Base-by-base conservation (phyloP, 2,113 vertebrate genomes). In the Phylloscopus trochilus region DNA sequence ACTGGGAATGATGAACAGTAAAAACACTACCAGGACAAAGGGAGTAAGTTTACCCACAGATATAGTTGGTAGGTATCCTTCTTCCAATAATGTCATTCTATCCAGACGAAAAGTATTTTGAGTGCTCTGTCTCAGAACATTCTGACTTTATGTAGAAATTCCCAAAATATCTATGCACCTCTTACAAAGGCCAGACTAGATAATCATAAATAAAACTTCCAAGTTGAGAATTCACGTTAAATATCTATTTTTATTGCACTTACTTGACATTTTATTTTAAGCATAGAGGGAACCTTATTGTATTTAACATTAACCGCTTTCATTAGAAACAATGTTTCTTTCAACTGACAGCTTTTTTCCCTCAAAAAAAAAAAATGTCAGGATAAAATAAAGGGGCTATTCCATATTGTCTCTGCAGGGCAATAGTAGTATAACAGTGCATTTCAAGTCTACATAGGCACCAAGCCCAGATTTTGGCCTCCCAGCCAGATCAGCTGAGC, bases 11-110 rank as follows among this genome's bases (percentile, higher is more conserved):
- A 44, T 26, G 21, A 44, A 49, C 14, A 28, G 24, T 63, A 37
- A 82, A 88, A 89, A 10, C 35, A 64, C 22, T 43, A 66, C 35
- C 23, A 75, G 47, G 23, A 55, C 27, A 83, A 81, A 31, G 19
- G 19, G 28, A 52, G 10, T 59, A 74, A 28, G 17, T 77, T 91
- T 81, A 77, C 16, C 12, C 7, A 56, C 1, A 1, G 8, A 37
- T 28, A 8, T 15, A 52, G 15, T 17, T 4, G 0, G 30, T 41
- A 51, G 27, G 12, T 60, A 41, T n/a, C 10, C 5, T 74, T 14
- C 30, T 43, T 64, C 20, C 1, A 1, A 55, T 59, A n/a, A 24
- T 21, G 3, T 46, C 1, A 1, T 75, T 75, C 19, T n/a, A 28
- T 26, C 17, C 19, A 28, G 19, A 76, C 63, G 11, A 67, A 24